Evolutionary conservation across 2,888 invertebrate species (phyloP).

Genomic region (Amphipyra tragopoginis): DNA sequence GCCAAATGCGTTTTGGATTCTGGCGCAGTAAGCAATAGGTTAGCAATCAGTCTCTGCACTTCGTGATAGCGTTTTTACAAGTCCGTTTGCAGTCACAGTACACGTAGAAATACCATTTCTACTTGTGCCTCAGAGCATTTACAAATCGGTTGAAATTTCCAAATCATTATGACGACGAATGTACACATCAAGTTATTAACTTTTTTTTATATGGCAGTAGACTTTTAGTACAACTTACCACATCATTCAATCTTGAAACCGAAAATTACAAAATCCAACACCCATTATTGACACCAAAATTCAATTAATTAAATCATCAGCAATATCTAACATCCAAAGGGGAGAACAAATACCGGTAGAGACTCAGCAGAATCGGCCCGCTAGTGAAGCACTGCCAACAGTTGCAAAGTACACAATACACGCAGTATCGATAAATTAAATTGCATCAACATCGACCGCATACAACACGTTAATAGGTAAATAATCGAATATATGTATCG

Average conservation of each 20-base stretch:
- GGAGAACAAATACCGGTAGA: constrained; percentile 69
- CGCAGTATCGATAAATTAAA: constrained; percentile 79
- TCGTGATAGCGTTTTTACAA: constrained; percentile 28
- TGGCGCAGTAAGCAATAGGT: constrained; percentile 28
- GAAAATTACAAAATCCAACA: constrained; percentile 13
- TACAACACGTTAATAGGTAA: constrained; percentile 74
- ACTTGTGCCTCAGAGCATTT: constrained; percentile 18
- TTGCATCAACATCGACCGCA: constrained; percentile 71
- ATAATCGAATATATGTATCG: constrained; percentile 75
- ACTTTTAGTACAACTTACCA: too few species aligned
- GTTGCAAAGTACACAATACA: constrained; percentile 61
- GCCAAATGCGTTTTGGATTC: constrained; percentile 37
- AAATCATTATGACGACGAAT: neutral
- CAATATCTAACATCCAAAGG: constrained; percentile 69
- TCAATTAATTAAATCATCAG: constrained; percentile 71
- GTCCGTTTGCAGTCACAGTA: too few species aligned
- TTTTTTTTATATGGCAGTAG: too few species aligned
- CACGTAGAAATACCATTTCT: constrained; percentile 5
- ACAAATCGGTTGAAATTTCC: constrained; percentile 18
- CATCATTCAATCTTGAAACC: constrained; percentile 1
- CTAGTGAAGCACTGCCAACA: constrained; percentile 33
- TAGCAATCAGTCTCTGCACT: constrained; percentile 41
- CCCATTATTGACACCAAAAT: constrained; percentile 44
- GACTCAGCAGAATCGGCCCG: constrained; percentile 52
- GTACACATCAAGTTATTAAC: too few species aligned